Percentiles rank a stretch among this genome's conserved stretches.
Evolutionary conservation across 1,140 invertebrate genomes (phyloP).

Genomic region (Lasioglossum baleicum): DNA sequence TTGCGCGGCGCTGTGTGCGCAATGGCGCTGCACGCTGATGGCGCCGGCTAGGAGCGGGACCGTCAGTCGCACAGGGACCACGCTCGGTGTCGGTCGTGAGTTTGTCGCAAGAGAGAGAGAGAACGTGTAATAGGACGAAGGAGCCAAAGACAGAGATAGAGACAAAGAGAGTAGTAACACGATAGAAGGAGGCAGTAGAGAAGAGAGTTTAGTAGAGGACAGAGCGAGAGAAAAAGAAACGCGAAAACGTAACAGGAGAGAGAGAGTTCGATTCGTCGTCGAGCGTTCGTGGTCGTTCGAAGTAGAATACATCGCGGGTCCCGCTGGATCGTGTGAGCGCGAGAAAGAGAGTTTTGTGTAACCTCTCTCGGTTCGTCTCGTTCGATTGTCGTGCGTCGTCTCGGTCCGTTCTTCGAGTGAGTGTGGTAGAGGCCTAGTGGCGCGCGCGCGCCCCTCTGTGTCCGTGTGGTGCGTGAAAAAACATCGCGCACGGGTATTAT

Average conservation of each 20-base stretch:
- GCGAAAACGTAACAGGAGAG: conserved; percentile 1
- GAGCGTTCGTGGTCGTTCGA: conserved; percentile 6
- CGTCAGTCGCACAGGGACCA: conserved; percentile 73
- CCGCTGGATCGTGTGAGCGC: conserved; percentile 36
- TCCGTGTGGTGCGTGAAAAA: conserved; percentile 36
- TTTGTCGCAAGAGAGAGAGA: conserved; percentile 25
- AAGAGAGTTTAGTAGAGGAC: neutral
- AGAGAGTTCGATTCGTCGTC: neutral
- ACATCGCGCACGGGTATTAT: conserved; percentile 23
- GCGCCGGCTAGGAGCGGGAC: conserved; percentile 61
- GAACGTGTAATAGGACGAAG: conserved; percentile 22
- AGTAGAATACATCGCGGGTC: conserved; percentile 19
- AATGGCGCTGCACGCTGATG: conserved; percentile 63
- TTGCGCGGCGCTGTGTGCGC: conserved; percentile 43
- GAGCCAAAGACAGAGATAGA: conserved; percentile 15
- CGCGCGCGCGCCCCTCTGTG: conserved; percentile 35
- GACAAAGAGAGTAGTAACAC: neutral
- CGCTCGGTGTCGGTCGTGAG: conserved; percentile 66
- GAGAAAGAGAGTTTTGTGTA: conserved; percentile 29
- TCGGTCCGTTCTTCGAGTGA: conserved; percentile 39
- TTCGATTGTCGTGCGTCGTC: conserved; percentile 52
- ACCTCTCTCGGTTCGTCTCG: conserved; percentile 9
- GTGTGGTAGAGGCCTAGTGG: conserved; percentile 27
- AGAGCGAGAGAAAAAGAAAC: conserved; percentile 4
- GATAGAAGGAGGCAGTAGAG: conserved; percentile 3